Conservation (phyloP, 2,797 vertebrate genomes). For the Peromyscus aztecus region DNA sequence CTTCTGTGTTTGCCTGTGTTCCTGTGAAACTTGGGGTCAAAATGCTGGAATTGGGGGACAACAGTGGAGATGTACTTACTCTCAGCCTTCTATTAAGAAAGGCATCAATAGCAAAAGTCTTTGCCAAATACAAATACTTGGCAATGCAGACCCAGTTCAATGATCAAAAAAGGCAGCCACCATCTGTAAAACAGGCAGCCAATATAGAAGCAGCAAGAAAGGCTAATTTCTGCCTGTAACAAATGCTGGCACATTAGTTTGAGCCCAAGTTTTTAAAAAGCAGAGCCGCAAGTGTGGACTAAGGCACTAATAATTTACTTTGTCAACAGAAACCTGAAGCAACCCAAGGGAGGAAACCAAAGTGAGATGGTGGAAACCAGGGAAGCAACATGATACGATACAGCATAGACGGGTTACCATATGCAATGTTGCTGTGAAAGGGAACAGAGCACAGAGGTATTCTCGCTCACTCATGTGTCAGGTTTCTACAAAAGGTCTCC, state of each 20-base stretch:
- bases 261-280: not conserved
- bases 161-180: slow-evolving; percentile 62
- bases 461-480: too few relatives aligned
- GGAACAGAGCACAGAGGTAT: not conserved
- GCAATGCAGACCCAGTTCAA: not conserved
- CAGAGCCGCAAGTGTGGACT: not conserved
- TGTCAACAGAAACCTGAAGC: not conserved
- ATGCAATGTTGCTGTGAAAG: too few relatives aligned
- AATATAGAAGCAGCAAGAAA: not conserved
- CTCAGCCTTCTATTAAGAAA: slow-evolving; percentile 61
- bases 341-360: not conserved
- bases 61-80: slow-evolving; percentile 33
- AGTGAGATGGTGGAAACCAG: too few relatives aligned
- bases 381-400: not conserved
- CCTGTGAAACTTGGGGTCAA: slow-evolving; percentile 70
- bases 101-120: slow-evolving; percentile 64
- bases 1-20: slow-evolving; percentile 76
- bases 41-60: slow-evolving; percentile 54
- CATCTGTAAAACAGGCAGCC: not conserved
- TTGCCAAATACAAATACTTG: slow-evolving; percentile 68
- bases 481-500: not conserved
- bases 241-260: not conserved
- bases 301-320: slow-evolving; percentile 22
- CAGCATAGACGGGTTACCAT: accelerated
- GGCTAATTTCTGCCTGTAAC: not conserved